Percentiles rank a stretch among this genome's conserved stretches.
phyloP scores from a whole-genome alignment of 2,797 vertebrate species.

The Pseudochirops cupreus region DNA sequence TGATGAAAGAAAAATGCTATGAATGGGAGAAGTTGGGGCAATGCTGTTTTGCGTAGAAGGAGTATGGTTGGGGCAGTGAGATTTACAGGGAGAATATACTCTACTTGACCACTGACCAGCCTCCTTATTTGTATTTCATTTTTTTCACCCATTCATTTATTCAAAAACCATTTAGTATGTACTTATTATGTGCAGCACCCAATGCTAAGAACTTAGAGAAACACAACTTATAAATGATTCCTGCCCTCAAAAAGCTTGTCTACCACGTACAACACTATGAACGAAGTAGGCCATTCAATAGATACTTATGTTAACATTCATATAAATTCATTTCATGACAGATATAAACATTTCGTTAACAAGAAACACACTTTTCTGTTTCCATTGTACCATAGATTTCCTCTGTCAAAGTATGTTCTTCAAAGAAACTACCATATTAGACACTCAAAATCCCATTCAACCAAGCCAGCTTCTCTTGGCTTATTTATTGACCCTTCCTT shows the following conservation, averaged over 20 bases:
- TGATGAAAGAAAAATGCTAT: neutral
- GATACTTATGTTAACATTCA: neutral
- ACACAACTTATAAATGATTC: neutral
- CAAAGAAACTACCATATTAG: neutral
- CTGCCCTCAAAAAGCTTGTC: neutral
- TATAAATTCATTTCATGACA: neutral
- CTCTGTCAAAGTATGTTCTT: neutral
- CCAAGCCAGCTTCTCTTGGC: neutral
- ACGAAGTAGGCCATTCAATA: neutral
- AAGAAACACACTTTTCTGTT: neutral
- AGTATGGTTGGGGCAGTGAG: neutral
- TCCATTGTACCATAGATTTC: neutral
- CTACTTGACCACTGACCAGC: neutral
- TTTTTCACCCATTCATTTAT: neutral
- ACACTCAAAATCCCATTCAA: constrained; percentile 13
- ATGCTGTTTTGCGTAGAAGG: neutral
- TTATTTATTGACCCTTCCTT: constrained; percentile 1
- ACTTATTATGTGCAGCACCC: neutral
- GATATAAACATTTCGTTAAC: neutral
- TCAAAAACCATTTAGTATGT: neutral
- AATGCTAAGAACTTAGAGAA: neutral
- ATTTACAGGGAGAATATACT: neutral
- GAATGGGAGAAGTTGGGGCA: neutral
- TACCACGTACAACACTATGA: neutral
- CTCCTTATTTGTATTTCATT: neutral